These are phyloP conservation scores for Rotaria macrura DNA, from an alignment of 2,888 invertebrate genomes.

Conservation along the genomic window DNA sequence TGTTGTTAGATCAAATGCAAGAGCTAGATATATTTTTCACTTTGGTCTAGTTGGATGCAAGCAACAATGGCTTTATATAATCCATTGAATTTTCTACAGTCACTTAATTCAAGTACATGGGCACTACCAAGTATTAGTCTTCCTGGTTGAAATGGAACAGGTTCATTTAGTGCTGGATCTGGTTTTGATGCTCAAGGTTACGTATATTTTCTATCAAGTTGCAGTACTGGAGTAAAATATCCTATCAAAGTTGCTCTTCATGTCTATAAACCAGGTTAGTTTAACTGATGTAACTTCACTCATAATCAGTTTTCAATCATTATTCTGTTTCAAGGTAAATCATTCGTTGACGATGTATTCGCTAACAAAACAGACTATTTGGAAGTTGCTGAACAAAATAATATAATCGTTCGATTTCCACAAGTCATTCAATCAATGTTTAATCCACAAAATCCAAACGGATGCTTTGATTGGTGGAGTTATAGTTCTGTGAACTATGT, in stretches of 20 bases:
- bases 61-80: not conserved
- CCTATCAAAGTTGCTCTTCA: constrained; percentile 38
- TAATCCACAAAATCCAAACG: constrained; percentile 37
- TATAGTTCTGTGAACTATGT: constrained; percentile 37
- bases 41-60: not conserved
- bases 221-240: constrained; percentile 34
- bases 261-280: constrained; percentile 37
- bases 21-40: not conserved
- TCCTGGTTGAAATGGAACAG: not conserved
- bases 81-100: not conserved
- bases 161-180: not conserved
- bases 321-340: not conserved
- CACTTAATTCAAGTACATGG: not conserved
- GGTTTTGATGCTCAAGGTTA: constrained; percentile 34
- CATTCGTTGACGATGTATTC: constrained; percentile 37
- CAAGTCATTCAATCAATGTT: constrained; percentile 36
- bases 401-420: constrained; percentile 42
- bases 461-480: constrained; percentile 43
- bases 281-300: not conserved
- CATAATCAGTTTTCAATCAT: too few species aligned
- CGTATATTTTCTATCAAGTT: constrained; percentile 37
- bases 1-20: not conserved
- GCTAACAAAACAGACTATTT: constrained; percentile 40
- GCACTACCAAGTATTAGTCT: not conserved
- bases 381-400: constrained; percentile 41